These are phyloP conservation scores for Brachyptera putata DNA, from an alignment of 2,888 invertebrate species.

Conservation along the genomic window DNA sequence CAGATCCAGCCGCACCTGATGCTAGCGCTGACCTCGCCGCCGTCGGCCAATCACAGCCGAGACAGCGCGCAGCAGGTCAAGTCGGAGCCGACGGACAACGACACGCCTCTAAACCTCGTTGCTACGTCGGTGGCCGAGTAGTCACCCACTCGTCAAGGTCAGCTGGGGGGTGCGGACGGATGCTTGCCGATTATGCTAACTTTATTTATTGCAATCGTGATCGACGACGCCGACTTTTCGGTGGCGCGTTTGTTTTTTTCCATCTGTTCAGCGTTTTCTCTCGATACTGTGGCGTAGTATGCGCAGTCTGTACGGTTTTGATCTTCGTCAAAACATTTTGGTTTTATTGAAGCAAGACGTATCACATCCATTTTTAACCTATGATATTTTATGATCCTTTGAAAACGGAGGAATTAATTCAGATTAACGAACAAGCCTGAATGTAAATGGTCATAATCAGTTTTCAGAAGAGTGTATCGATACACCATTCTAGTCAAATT, in stretches of 20 bases:
- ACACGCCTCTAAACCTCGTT: conserved; percentile 63
- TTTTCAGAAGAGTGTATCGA: background rate
- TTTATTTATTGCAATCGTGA: too few species aligned
- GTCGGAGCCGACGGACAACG: conserved; percentile 39
- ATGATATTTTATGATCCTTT: too few species aligned
- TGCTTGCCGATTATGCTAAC: too few species aligned
- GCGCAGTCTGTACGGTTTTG: too few species aligned
- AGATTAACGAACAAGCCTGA: background rate
- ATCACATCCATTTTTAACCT: too few species aligned
- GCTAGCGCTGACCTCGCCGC: conserved; percentile 55
- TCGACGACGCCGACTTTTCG: background rate
- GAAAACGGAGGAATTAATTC: too few species aligned
- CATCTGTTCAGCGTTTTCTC: background rate
- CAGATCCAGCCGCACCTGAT: conserved; percentile 68
- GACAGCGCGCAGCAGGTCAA: conserved; percentile 37
- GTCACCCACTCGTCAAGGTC: background rate
- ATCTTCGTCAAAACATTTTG: too few species aligned
- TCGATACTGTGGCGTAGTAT: too few species aligned
- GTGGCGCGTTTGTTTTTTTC: background rate
- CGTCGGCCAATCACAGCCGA: conserved; percentile 33
- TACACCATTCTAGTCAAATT: background rate
- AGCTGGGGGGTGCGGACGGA: background rate
- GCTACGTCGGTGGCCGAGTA: conserved; percentile 46
- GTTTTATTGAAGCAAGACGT: too few species aligned
- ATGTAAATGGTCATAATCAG: background rate